Conservation (phyloP, 2,113 vertebrate species). For the Solea senegalensis region DNA sequence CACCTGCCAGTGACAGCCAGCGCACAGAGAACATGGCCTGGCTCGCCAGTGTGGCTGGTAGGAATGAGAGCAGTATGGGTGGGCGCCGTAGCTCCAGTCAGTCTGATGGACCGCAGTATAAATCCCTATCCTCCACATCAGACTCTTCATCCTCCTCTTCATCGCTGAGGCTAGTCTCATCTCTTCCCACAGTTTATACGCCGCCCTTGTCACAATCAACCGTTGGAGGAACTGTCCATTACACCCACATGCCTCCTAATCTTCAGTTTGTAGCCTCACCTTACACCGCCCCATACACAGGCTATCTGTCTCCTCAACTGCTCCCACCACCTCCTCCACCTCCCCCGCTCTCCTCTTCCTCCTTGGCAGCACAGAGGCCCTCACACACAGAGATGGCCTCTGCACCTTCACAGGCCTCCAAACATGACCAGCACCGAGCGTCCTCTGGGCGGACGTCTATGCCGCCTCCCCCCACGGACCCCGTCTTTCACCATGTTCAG, state of each 20-base stretch:
- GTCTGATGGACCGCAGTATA: constrained; percentile 86
- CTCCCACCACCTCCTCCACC: constrained; percentile 89
- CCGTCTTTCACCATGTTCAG: constrained; percentile 81
- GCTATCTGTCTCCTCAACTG: constrained; percentile 92
- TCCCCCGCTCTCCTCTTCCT: constrained; percentile 79
- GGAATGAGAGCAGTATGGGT: constrained; percentile 78
- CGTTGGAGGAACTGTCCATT: constrained; percentile 87
- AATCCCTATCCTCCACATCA: constrained; percentile 77
- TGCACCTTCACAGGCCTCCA: constrained; percentile 86
- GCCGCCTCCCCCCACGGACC: constrained; percentile 83
- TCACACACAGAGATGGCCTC: constrained; percentile 76
- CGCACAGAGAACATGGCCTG: constrained; percentile 90
- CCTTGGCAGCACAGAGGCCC: constrained; percentile 79
- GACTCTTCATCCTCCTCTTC: constrained; percentile 76
- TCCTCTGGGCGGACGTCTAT: constrained; percentile 80
- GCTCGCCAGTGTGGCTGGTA: constrained; percentile 84
- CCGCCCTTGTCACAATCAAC: constrained; percentile 85
- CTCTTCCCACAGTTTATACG: constrained; percentile 88
- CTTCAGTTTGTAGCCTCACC: constrained; percentile 93
- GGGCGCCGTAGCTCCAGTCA: constrained; percentile 71
- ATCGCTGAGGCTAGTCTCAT: constrained; percentile 78
- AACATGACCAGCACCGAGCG: constrained; percentile 83
- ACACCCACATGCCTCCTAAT: constrained; percentile 90
- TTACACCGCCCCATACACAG: constrained; percentile 88
- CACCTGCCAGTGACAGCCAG: constrained; percentile 87